Base-by-base conservation (phyloP, 2,888 invertebrate species). In the Ellobium chinense region DNA sequence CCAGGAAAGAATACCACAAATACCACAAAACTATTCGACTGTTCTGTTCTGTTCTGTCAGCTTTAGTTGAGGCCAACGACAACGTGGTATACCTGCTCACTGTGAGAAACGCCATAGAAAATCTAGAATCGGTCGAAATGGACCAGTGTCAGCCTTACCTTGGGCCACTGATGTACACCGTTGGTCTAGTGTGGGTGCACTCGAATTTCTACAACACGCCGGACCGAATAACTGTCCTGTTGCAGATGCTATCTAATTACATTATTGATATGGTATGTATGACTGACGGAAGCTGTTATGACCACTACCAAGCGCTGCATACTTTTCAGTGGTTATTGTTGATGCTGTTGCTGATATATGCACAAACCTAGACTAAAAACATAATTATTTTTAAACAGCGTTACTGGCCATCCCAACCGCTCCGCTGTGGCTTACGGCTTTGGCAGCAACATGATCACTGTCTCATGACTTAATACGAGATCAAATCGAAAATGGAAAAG, bases 131-230 rank as follows among this genome's bases (percentile, higher is more conserved):
- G 81, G 88, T 90, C n/a, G 92, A 92, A 36, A 93, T 92, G 87
- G 91, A 92, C 66, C 89, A 90, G 56, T 86, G 89, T 68, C 85
- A 84, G 84, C 95, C 96, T 0, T 92, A 96, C 68, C 95, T 98
- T 87, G 95, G 95, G 56, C 97, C 97, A 0, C 92, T 97, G 84
- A 95, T 98, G 94, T 97, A 98, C 89, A 95, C 96, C 0, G 95
- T 98, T 60, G 97, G 98, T 88, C 94, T 97, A 88, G 95, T 98
- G 69, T 99, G 98, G 98, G 95, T 96, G 39, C 96, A 97, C 91
- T 98, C 97, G 0, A 88, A 92, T 75, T 97, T 97, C 91, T 98
- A 98, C 93, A 97, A 97, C 92, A 96, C 96, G 90, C 97, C 97
- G 0, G 95, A 96, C 0, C 96, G 98, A 91, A 95, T 98, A 69